These are phyloP conservation scores for Pontoporia blainvillei DNA, from an alignment of 2,113 vertebrate species.

Conservation along the genomic window DNA sequence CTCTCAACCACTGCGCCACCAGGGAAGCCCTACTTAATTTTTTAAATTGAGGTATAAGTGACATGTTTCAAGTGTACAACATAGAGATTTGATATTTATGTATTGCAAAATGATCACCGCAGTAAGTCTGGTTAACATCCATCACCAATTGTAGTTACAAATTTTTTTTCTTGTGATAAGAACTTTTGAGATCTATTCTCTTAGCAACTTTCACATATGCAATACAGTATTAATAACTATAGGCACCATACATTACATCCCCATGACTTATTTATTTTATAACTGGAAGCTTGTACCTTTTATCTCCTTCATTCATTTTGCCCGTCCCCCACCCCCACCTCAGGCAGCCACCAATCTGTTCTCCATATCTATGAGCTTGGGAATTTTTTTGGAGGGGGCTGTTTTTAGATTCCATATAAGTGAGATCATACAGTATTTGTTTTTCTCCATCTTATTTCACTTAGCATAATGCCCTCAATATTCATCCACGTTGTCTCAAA, in stretches of 20 bases:
- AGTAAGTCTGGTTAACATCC: not conserved
- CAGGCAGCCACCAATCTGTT: not conserved
- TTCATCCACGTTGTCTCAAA: not conserved
- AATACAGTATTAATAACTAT: not conserved
- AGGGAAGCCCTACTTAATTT: not conserved
- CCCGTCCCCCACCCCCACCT: not conserved
- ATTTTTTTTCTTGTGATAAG: not conserved
- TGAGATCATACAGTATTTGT: not conserved
- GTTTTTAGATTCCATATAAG: not conserved
- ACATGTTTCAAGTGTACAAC: not conserved
- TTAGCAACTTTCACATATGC: not conserved
- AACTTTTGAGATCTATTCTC: not conserved
- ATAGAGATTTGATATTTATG: not conserved
- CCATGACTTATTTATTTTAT: not conserved
- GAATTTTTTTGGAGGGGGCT: not conserved
- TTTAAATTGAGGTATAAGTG: not conserved
- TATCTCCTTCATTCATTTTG: not conserved
- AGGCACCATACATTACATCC: not conserved
- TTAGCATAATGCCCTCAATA: not conserved
- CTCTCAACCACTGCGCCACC: no score
- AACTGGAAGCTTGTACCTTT: not conserved
- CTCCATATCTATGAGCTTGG: not conserved
- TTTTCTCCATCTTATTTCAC: not conserved
- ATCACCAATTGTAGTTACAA: not conserved
- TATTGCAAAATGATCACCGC: not conserved